Percentiles rank a stretch among this genome's conserved stretches.
phyloP scores from a whole-genome alignment of 2,113 vertebrate species.

The Talpa occidentalis region DNA sequence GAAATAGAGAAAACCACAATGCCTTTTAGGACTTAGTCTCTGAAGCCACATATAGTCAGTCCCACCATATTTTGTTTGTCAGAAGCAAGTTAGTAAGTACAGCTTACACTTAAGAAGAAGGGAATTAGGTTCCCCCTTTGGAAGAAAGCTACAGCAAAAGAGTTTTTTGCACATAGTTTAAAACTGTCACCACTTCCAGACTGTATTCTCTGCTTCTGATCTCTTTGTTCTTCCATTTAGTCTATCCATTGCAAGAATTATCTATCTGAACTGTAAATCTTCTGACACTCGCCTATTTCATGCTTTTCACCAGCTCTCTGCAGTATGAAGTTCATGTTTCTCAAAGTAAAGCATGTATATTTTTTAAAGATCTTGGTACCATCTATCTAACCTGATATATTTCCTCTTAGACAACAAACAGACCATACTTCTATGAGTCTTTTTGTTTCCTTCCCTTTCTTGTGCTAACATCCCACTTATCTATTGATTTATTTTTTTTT shows the following conservation, averaged over 20 bases:
- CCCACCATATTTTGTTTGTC: not conserved
- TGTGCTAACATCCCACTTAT: not conserved
- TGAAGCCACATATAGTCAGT: not conserved
- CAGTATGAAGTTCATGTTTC: not conserved
- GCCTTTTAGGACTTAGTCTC: not conserved
- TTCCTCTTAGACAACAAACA: not conserved
- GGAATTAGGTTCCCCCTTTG: not conserved
- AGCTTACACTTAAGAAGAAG: not conserved
- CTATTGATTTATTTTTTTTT: not conserved
- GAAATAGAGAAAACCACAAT: not conserved
- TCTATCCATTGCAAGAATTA: not conserved
- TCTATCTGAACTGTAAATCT: not conserved
- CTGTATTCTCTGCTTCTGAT: constrained; percentile 4
- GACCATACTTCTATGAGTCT: not conserved
- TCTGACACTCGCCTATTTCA: not conserved
- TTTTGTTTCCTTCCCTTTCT: not conserved
- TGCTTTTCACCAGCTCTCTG: not conserved
- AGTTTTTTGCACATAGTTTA: constrained; percentile 5
- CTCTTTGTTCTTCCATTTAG: not conserved
- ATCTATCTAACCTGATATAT: too few species aligned
- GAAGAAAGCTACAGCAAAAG: not conserved
- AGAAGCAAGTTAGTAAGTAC: not conserved
- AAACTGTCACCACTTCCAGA: constrained; percentile 1
- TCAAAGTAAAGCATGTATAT: not conserved
- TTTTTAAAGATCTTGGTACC: not conserved